Evolutionary conservation across 1,140 invertebrate genomes (phyloP).

Genomic region (Phortica variegata): DNA sequence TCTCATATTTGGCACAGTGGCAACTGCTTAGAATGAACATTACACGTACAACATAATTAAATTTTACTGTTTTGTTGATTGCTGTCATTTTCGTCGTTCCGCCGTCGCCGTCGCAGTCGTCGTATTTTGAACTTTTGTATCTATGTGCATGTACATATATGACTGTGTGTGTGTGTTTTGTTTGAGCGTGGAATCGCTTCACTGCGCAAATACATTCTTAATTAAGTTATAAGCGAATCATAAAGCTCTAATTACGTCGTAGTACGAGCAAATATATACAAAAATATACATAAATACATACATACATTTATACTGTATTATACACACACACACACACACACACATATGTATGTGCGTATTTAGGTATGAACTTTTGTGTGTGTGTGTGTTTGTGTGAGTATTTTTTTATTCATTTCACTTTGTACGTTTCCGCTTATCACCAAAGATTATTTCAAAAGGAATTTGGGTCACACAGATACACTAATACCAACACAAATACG

Average conservation of each 20-base stretch:
- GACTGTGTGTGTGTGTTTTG: too few species aligned
- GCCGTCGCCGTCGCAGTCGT: not conserved
- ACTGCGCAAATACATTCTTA: slow-evolving; percentile 46
- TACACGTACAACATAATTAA: too few species aligned
- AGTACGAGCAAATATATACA: slow-evolving; percentile 22
- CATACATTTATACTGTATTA: not conserved
- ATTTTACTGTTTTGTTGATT: too few species aligned
- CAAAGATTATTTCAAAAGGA: slow-evolving; percentile 32
- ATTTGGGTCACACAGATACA: slow-evolving; percentile 33
- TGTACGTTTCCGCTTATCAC: slow-evolving; percentile 45
- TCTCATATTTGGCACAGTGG: too few species aligned
- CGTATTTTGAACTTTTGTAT: too few species aligned
- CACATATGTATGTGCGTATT: slow-evolving; percentile 11
- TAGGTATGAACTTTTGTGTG: too few species aligned
- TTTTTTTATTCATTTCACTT: slow-evolving; percentile 37
- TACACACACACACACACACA: slow-evolving; percentile 2
- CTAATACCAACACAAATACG: slow-evolving; percentile 9
- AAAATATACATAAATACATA: slow-evolving; percentile 11
- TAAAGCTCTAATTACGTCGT: slow-evolving; percentile 40
- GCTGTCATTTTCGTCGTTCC: too few species aligned
- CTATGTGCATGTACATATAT: too few species aligned
- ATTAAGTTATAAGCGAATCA: slow-evolving; percentile 48
- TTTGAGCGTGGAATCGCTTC: too few species aligned
- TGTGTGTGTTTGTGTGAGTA: too few species aligned
- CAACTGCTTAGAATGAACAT: too few species aligned